Evolutionary conservation across 2,797 vertebrate species (phyloP).

Genomic region (Gorsachius magnificus): DNA sequence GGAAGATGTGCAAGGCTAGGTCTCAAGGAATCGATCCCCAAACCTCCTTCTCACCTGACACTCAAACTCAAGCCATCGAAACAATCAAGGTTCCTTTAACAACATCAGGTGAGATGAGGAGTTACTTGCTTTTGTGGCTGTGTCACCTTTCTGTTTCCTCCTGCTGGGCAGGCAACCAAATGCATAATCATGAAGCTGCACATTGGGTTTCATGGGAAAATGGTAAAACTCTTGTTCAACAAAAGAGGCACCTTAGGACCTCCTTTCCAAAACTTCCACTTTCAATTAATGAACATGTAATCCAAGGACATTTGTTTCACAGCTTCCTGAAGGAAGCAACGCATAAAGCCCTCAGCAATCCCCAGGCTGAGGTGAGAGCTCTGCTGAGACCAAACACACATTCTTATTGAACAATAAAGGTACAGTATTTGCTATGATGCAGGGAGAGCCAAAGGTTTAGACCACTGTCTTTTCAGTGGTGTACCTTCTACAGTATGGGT

Average conservation of each 20-base stretch:
- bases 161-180: background rate
- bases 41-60: background rate
- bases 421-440: background rate
- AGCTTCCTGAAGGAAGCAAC: background rate
- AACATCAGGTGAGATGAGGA: background rate
- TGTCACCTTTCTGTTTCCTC: background rate
- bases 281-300: background rate
- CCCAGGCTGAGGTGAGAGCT: background rate
- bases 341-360: background rate
- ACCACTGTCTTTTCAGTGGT: background rate
- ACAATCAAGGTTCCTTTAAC: background rate
- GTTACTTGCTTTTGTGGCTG: background rate
- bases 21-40: background rate
- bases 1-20: background rate
- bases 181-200: background rate
- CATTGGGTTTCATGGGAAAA: background rate
- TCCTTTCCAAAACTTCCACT: background rate
- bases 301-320: background rate
- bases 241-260: background rate
- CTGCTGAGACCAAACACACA: background rate
- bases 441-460: background rate
- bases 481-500: background rate
- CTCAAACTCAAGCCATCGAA: background rate
- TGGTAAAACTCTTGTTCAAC: background rate
- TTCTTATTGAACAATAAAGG: background rate